phyloP scores from a whole-genome alignment of 2,797 vertebrate genomes.

The Tenualosa ilisha region DNA sequence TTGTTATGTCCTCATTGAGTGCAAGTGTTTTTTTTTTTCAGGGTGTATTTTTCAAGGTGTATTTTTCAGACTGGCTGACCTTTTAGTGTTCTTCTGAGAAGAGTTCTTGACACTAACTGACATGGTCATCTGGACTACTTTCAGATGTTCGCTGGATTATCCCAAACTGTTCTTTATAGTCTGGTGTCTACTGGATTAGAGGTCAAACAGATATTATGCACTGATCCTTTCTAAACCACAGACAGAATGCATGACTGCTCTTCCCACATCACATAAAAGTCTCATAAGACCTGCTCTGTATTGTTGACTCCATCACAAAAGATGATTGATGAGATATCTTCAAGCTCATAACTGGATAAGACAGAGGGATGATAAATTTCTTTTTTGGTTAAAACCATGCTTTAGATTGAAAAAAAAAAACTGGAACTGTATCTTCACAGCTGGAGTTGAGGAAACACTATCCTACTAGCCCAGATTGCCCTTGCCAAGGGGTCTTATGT shows the following conservation, averaged over 20 bases:
- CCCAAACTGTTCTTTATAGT: not conserved
- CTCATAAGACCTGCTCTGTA: not conserved
- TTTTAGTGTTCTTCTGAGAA: not conserved
- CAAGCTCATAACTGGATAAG: not conserved
- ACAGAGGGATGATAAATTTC: conserved; percentile 1
- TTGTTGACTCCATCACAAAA: not conserved
- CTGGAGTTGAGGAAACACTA: not conserved
- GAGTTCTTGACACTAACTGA: not conserved
- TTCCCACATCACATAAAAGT: not conserved
- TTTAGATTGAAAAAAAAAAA: not conserved
- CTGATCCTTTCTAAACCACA: not conserved
- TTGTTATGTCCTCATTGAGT: not conserved
- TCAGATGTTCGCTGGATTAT: not conserved
- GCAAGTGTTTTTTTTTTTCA: not conserved
- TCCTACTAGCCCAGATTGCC: not conserved
- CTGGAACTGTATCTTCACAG: not conserved
- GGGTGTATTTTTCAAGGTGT: not conserved
- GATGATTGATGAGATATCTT: conserved; percentile 8
- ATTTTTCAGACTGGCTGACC: not conserved
- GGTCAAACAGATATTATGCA: not conserved
- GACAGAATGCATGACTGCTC: not conserved
- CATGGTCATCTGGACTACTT: not conserved
- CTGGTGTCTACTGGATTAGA: not conserved
- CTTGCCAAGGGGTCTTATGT: conserved; percentile 10
- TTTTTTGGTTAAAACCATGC: conserved; percentile 20